Base-by-base conservation (phyloP, 37 sponge, comb jelly and placozoan genomes). In the Halisarca cf. caerulea region DNA sequence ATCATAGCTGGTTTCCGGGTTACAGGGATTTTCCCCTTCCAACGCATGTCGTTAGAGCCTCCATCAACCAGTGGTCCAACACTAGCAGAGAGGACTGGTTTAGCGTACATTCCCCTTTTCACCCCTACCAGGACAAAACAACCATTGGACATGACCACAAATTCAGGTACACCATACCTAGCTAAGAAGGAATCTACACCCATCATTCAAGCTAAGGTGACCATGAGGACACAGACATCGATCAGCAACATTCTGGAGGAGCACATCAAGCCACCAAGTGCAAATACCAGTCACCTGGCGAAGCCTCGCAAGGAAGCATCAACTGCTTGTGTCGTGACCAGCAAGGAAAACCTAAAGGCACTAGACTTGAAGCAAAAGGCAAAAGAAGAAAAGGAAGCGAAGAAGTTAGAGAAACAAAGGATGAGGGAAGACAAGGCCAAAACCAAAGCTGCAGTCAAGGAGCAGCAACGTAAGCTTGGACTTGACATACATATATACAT, bases 1-100 rank as follows among this genome's bases (percentile, higher is more conserved):
- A 58, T 88, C 28, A 47, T 61, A 28, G 79, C 86, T 1, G 87
- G 93, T 7, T 92, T 92, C 36, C 21, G 59, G 17, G 36, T 55
- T 32, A 92, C 91, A 21, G 91, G 91, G 17, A 39, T 90, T 3
- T 83, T 40, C 41, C 87, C 91, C 30, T 41, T 86, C 6, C 7
- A 90, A 28, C 66, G 80, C 3, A 59, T 2, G 24, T 5, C 45
- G 2, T 14, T 41, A 1, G 45, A 41, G 23, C 7, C 44, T 41
- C 42, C 39, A 40, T 4, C 77, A 37, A 74, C 42, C 24, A 40
- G 45, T 44, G 2, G 28, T 38, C 35, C 59, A 25, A 80, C 58
- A 30, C 81, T 53, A 25, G 59, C 58, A n/a, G 81, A 80, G 24
- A 59, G 60, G 40, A 80, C 81, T 55, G 59, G 59, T 15, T 7